Percentiles rank a stretch among this genome's conserved stretches.
Conservation (phyloP, 2,888 invertebrate species). For the Plutella xylostella region DNA sequence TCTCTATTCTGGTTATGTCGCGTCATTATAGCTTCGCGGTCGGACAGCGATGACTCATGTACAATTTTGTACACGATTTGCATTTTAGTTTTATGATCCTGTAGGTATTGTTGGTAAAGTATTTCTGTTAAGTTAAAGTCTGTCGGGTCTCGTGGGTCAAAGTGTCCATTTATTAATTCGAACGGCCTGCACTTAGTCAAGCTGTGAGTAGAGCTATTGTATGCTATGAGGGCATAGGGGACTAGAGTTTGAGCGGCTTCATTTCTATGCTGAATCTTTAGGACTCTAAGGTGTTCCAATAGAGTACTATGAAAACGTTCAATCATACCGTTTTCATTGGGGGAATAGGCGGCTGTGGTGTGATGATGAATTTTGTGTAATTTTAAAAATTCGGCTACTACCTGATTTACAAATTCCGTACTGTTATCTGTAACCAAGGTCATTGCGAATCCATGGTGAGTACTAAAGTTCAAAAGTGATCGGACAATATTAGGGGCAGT, state of each 20-base stretch:
- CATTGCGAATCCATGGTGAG: not conserved
- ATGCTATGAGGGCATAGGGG: slow-evolving; percentile 2
- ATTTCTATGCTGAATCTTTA: not conserved
- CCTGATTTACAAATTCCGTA: slow-evolving; percentile 1
- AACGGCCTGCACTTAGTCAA: slow-evolving; percentile 3
- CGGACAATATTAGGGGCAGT: not conserved
- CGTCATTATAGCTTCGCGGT: not conserved
- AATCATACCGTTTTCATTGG: slow-evolving; percentile 2
- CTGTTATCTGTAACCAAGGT: not conserved
- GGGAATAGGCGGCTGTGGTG: not conserved
- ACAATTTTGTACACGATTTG: not conserved
- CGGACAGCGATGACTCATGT: not conserved
- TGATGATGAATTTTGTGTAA: not conserved
- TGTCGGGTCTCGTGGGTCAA: slow-evolving; percentile 4
- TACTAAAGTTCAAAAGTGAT: not conserved
- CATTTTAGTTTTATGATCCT: not conserved
- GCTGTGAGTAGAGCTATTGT: slow-evolving; percentile 2
- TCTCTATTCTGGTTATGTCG: not conserved
- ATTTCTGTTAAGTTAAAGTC: not conserved
- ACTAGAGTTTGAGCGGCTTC: slow-evolving; percentile 1
- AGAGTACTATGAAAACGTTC: slow-evolving; percentile 4
- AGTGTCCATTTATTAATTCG: slow-evolving; percentile 2
- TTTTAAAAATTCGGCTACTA: not conserved
- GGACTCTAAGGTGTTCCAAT: no score
- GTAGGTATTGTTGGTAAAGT: not conserved